A percentile compares a stretch with the other conserved stretches of the same genome.
phyloP scores from a whole-genome alignment of 2,888 invertebrate genomes.

The Pedicia rivosa region DNA sequence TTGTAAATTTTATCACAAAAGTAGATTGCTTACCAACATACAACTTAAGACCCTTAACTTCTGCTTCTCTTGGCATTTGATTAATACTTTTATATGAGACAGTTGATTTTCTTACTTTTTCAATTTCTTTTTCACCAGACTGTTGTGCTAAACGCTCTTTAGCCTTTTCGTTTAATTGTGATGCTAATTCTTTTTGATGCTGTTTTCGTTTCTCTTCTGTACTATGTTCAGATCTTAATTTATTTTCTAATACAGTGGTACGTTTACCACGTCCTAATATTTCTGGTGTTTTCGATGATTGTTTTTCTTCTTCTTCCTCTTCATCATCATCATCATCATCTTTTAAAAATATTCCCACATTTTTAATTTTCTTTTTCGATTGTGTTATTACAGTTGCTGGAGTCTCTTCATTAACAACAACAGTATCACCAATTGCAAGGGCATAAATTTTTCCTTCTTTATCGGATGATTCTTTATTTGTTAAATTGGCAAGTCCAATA shows the following conservation, averaged over 20 bases:
- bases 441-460: constrained; percentile 84
- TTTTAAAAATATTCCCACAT: constrained; percentile 88
- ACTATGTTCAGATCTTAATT: constrained; percentile 84
- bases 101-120: constrained; percentile 84
- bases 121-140: constrained; percentile 67
- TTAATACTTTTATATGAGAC: constrained; percentile 85
- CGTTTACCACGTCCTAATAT: constrained; percentile 52
- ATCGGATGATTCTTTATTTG: constrained; percentile 65
- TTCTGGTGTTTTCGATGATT: constrained; percentile 35
- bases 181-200: constrained; percentile 89
- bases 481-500: constrained; percentile 75
- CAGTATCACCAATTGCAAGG: constrained; percentile 92
- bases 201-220: constrained; percentile 94
- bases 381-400: constrained; percentile 77
- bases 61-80: constrained; percentile 86
- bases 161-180: constrained; percentile 81
- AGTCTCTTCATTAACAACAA: constrained; percentile 79
- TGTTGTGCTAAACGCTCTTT: constrained; percentile 82
- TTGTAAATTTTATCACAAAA: background rate
- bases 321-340: constrained; percentile 75
- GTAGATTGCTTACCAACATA: constrained; percentile 67
- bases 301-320: constrained; percentile 61
- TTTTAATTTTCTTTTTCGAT: constrained; percentile 89
- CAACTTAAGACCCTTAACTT: constrained; percentile 84
- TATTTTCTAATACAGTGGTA: constrained; percentile 83